Base-by-base conservation (phyloP, 2,113 vertebrate genomes). In the Coracopsis vasa region DNA sequence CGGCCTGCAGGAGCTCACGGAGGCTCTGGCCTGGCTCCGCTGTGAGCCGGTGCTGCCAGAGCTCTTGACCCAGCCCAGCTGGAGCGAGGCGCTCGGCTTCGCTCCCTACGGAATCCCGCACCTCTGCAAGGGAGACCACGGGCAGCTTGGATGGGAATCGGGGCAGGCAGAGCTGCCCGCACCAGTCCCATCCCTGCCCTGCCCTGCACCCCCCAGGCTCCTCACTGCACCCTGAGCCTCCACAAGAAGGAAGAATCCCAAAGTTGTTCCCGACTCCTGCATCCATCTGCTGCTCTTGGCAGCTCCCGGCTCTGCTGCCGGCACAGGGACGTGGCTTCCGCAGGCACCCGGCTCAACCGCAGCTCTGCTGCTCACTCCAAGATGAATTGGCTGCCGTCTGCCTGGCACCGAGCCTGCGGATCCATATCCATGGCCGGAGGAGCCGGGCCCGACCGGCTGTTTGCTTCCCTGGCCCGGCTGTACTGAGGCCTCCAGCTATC, bases 361-460 rank as follows among this genome's bases (percentile, higher is more conserved):
- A 45, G 94, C 84, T 61, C 41, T 7, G 65, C 81, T 45, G 70
- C 95, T 86, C 80, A 4, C 69, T 94, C 70, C 62, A 42, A 90
- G 91, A 96, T 61, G 90, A 95, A 94, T 5, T 87, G 94, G 86
- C 88, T 33, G n/a, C 81, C 0, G 35, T 35, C 41, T 75, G 88
- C 85, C 81, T 80, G 94, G 95, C 93, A 41, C 41, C 20, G 45
- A 84, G 93, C 96, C 96, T 35, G 39, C 13, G 28, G 77, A 94
- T 95, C 95, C 60, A 37, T 86, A 54, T n/a, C 95, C 71, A 21
- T 1, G 6, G 71, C 75, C 60, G 42, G 48, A 73, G 72, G 44
- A 90, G 71, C 1, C 0, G 10, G 28, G 54, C 44, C 56, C 35
- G 33, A 81, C 50, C 21, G 8, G 48, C 56, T n/a, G 41, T 33